These are phyloP conservation scores for Colletes collaris DNA, from an alignment of 2,888 invertebrate species.

Conservation along the genomic window DNA sequence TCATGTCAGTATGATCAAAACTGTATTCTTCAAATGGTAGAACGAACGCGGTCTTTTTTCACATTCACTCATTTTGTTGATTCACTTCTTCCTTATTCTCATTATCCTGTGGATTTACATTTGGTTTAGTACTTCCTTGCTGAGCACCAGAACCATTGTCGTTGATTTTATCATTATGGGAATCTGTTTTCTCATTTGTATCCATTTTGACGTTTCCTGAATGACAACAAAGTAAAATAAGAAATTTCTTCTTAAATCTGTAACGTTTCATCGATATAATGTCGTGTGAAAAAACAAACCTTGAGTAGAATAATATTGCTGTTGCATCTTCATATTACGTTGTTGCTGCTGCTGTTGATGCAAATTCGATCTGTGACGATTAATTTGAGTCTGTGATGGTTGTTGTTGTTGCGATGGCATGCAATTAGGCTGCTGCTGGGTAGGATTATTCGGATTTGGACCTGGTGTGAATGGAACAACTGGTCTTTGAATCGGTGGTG, in stretches of 20 bases:
- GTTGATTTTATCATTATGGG: conserved; percentile 80
- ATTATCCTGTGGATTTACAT: conserved; percentile 78
- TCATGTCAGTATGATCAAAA: conserved; percentile 45
- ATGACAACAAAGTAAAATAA: background rate
- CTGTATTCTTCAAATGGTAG: conserved; percentile 44
- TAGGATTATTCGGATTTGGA: conserved; percentile 81
- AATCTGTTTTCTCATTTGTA: conserved; percentile 79
- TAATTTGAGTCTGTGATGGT: conserved; percentile 73
- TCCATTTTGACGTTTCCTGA: conserved; percentile 82
- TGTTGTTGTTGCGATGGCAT: conserved; percentile 81
- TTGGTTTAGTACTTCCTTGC: conserved; percentile 76
- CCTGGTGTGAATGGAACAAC: conserved; percentile 84
- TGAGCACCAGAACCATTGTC: conserved; percentile 77
- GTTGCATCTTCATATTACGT: conserved; percentile 82
- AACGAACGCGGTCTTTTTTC: conserved; percentile 43
- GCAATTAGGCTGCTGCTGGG: conserved; percentile 80
- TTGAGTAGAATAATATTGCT: conserved; percentile 85
- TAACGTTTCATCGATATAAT: too few species aligned
- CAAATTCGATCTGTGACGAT: conserved; percentile 76
- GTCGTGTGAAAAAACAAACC: conserved; percentile 73
- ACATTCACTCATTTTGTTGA: conserved; percentile 80
- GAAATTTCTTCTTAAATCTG: too few species aligned
- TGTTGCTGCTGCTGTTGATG: conserved; percentile 80
- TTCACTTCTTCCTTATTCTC: conserved; percentile 82
- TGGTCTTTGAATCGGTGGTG: conserved; percentile 85